Evolutionary conservation across 2,113 vertebrate genomes (phyloP).

Genomic region (Gasterosteus nipponicus): DNA sequence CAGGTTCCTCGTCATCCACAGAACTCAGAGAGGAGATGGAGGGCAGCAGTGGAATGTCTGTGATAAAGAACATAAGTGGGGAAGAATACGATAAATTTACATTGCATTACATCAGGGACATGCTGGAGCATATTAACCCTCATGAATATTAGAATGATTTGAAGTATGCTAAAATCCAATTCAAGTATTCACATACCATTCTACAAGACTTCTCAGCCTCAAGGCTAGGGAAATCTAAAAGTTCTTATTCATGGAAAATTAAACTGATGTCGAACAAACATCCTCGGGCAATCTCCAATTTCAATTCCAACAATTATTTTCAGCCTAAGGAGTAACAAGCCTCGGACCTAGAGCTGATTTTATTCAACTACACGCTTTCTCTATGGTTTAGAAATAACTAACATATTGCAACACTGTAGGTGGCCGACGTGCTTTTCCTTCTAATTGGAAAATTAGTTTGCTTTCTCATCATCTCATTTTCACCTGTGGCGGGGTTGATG

Average conservation of each 20-base stretch:
- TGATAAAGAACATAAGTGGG: background rate
- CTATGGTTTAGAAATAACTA: background rate
- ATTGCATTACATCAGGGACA: background rate
- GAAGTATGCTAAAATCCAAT: slow-evolving; percentile 34
- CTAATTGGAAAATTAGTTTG: background rate
- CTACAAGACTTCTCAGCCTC: slow-evolving; percentile 30
- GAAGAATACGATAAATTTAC: background rate
- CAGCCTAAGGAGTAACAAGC: background rate
- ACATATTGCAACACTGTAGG: background rate
- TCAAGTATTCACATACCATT: slow-evolving; percentile 47
- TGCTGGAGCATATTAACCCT: slow-evolving; percentile 13
- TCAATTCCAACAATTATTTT: slow-evolving; percentile 16
- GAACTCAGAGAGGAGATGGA: slow-evolving; percentile 93
- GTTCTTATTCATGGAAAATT: slow-evolving; percentile 39
- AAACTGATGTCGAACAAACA: slow-evolving; percentile 47
- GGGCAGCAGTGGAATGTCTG: slow-evolving; percentile 97
- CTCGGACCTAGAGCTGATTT: slow-evolving; percentile 28
- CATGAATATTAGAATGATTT: slow-evolving; percentile 12
- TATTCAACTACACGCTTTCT: background rate
- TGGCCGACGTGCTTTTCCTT: background rate
- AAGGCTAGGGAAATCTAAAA: slow-evolving; percentile 26
- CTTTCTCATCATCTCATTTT: background rate
- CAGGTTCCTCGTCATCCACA: slow-evolving; percentile 88
- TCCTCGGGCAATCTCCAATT: slow-evolving; percentile 25
- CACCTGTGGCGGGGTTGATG: slow-evolving; percentile 94